Base-by-base conservation (phyloP, 2,888 invertebrate species). In the Erebia aethiops region DNA sequence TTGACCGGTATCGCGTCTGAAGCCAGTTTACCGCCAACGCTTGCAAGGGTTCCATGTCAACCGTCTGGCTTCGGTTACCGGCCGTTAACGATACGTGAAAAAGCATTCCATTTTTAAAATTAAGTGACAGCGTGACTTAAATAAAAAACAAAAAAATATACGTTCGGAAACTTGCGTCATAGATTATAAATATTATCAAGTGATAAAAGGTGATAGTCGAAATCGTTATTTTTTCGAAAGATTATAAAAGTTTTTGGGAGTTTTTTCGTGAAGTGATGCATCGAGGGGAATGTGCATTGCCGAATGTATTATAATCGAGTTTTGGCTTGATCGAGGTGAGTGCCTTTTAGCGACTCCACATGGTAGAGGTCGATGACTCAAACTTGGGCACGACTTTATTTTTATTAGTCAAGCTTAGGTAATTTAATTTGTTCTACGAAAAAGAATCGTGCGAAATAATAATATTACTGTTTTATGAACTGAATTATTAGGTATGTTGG, bases 301-400 rank as follows among this genome's bases (percentile, higher is more conserved):
- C 78, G 81, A 82, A 87, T 87, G 82, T 83, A 75, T 74, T 77
- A 77, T 85, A 88, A 88, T 87, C 85, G 82, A 83, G 83, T 88
- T 89, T 89, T 80, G 81, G 80, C 79, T 78, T 87, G 85, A 89
- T 78, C 79, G 78, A 88, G 92, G 92, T 91, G 83, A 89, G 91
- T 86, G 69, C 11, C 79, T 82, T 81, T 82, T 82, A 75, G 78
- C 77, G 74, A 79, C 75, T 67, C 35, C 60, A 67, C 61, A 61
- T 67, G 67, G 8, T 77, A 78, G 71, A 72, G 87, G 84, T 85
- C 87, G 75, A 80, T 87, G 87, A 84, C 87, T 81, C 80, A 77
- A 78, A 73, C 69, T 70, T 69, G 51, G 18, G 52, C 67, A 52
- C 49, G 60, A 67, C 61, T 61, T 67, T 58, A 54, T 54, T 65